phyloP scores from a whole-genome alignment of 2,888 invertebrate genomes.

The Noctua fimbriata region DNA sequence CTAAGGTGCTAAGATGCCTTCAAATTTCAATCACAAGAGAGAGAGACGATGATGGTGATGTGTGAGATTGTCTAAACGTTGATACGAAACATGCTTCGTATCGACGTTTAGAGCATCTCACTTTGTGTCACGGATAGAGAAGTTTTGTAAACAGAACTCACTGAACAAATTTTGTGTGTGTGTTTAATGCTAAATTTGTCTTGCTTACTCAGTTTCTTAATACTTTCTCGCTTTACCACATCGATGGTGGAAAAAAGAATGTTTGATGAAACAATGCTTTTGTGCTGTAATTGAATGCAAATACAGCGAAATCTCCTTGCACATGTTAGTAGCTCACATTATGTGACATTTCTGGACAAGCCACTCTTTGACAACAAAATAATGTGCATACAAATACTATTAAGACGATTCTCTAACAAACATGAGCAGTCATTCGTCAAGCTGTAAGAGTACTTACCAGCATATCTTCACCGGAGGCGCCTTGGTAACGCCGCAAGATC shows the following conservation, averaged over 20 bases:
- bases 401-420: neutral
- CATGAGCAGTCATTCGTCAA: neutral
- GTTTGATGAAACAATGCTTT: neutral
- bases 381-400: neutral
- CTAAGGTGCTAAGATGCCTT: neutral
- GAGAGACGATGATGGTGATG: too few species aligned
- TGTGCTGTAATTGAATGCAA: neutral
- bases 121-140: too few species aligned
- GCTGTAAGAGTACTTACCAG: conserved; percentile 17
- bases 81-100: neutral
- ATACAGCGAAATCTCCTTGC: neutral
- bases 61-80: too few species aligned
- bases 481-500: conserved; percentile 36
- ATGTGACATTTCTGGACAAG: neutral
- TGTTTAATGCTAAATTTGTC: neutral
- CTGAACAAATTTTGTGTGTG: neutral
- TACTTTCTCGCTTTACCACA: neutral
- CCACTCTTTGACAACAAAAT: neutral
- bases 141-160: neutral
- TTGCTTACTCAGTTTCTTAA: neutral
- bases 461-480: conserved; percentile 31
- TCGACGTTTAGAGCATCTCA: too few species aligned
- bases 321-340: neutral
- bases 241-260: neutral
- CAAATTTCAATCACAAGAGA: neutral